phyloP scores from a whole-genome alignment of 2,113 vertebrate species.

The Corydoras sp. region DNA sequence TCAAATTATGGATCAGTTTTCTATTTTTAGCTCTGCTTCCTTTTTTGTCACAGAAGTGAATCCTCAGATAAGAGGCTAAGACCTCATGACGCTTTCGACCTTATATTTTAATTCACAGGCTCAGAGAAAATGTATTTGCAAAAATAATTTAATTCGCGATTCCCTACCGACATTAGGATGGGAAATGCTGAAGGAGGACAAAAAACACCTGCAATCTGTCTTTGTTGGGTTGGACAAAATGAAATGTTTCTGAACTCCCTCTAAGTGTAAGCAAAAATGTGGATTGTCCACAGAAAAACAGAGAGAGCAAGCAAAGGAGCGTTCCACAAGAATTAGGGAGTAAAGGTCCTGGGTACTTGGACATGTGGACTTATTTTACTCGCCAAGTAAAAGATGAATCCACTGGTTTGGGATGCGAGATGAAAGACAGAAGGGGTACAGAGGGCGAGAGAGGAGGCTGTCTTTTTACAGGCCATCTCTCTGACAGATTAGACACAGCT shows the following conservation, averaged over 20 bases:
- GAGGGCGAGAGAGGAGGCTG: conserved; percentile 33
- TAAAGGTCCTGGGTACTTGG: conserved; percentile 37
- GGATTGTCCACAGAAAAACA: conserved; percentile 13
- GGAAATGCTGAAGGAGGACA: conserved; percentile 41
- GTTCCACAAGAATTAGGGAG: conserved; percentile 40
- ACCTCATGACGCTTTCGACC: too few species aligned
- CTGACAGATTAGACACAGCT: conserved; percentile 26
- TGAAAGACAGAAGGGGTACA: conserved; percentile 18
- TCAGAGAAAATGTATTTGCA: background rate
- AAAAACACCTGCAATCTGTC: conserved; percentile 36
- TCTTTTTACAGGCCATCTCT: conserved; percentile 1
- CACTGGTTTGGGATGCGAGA: conserved; percentile 25
- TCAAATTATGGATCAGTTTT: too few species aligned
- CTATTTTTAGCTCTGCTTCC: too few species aligned
- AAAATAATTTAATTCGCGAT: conserved; percentile 30
- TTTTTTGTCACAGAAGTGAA: too few species aligned
- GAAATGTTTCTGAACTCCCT: conserved; percentile 35
- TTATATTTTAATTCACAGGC: too few species aligned
- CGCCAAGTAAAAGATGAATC: conserved; percentile 40
- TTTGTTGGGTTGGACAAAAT: conserved; percentile 46
- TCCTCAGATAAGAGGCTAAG: too few species aligned
- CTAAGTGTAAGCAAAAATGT: conserved; percentile 39
- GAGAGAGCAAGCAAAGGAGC: conserved; percentile 32
- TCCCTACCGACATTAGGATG: conserved; percentile 36
- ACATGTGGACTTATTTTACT: conserved; percentile 30